Conservation (phyloP, 2,797 vertebrate genomes). For the Lindbergichthys nudifrons region DNA sequence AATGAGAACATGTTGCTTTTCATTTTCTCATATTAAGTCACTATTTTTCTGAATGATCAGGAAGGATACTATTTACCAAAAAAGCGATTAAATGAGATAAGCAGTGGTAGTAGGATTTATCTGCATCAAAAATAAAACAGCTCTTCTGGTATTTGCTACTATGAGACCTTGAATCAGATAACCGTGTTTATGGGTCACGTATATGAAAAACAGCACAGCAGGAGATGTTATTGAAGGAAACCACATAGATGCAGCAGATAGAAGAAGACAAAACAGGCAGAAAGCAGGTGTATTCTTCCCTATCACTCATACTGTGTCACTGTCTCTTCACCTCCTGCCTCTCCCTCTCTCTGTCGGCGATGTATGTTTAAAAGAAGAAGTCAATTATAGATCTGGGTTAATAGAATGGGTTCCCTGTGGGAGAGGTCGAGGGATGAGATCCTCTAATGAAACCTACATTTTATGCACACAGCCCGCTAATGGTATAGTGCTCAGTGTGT, state of each 20-base stretch:
- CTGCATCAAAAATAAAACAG: neutral
- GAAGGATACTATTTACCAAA: neutral
- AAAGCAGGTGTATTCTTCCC: constrained; percentile 6
- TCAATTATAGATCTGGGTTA: constrained; percentile 88
- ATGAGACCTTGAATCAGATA: too few relatives aligned
- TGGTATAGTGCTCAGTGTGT: constrained; percentile 51
- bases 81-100: neutral
- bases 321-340: constrained; percentile 33
- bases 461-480: constrained; percentile 51
- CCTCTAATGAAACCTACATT: constrained; percentile 83
- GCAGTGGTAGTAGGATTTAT: neutral
- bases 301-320: constrained; percentile 17
- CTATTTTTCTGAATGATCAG: neutral
- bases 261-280: neutral
- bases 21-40: neutral
- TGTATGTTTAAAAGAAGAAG: constrained; percentile 82
- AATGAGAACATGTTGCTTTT: neutral
- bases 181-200: neutral
- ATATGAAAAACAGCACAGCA: neutral
- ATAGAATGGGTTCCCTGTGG: constrained; percentile 79
- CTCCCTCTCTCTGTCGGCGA: constrained; percentile 50
- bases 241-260: neutral
- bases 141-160: neutral
- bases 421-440: constrained; percentile 75
- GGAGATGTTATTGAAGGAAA: constrained; percentile 10